Percentiles rank a stretch among this genome's conserved stretches.
phyloP scores from a whole-genome alignment of 2,888 invertebrate genomes.

The Eupithecia tripunctaria region DNA sequence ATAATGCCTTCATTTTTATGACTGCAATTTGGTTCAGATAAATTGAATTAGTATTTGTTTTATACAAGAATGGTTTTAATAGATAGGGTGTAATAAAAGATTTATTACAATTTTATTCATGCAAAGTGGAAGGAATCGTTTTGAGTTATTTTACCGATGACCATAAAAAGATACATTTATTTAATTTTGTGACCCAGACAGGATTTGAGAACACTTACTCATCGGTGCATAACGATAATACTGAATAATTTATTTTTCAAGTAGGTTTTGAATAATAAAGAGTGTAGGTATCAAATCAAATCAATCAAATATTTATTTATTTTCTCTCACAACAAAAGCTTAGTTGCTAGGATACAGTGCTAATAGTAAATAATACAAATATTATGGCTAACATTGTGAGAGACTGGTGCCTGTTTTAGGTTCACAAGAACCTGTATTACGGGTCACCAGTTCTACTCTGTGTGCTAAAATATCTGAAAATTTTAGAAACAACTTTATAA shows the following conservation, averaged over 20 bases:
- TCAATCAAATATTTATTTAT: too few relatives aligned
- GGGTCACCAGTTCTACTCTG: too few relatives aligned
- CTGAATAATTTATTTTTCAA: conserved; percentile 7
- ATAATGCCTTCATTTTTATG: conserved; percentile 81
- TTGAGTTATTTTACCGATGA: conserved; percentile 21
- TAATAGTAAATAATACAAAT: too few relatives aligned
- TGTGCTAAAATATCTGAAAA: too few relatives aligned
- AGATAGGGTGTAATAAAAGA: conserved; percentile 54
- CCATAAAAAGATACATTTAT: conserved; percentile 15
- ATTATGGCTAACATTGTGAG: too few relatives aligned
- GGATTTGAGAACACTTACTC: not conserved
- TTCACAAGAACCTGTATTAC: too few relatives aligned
- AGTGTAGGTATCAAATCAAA: too few relatives aligned
- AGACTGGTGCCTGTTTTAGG: too few relatives aligned
- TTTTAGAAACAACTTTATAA: too few relatives aligned
- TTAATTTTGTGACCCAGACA: conserved; percentile 15
- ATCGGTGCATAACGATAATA: conserved; percentile 7
- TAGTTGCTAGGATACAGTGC: too few relatives aligned
- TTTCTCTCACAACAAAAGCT: too few relatives aligned
- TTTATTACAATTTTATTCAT: conserved; percentile 45
- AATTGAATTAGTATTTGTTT: conserved; percentile 78
- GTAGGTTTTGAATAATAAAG: conserved; percentile 11
- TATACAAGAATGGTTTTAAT: conserved; percentile 74
- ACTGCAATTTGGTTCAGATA: conserved; percentile 76
- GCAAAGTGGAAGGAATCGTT: conserved; percentile 41